Evolutionary conservation across 2,888 invertebrate species (phyloP).

Genomic region (Suillia variegata): DNA sequence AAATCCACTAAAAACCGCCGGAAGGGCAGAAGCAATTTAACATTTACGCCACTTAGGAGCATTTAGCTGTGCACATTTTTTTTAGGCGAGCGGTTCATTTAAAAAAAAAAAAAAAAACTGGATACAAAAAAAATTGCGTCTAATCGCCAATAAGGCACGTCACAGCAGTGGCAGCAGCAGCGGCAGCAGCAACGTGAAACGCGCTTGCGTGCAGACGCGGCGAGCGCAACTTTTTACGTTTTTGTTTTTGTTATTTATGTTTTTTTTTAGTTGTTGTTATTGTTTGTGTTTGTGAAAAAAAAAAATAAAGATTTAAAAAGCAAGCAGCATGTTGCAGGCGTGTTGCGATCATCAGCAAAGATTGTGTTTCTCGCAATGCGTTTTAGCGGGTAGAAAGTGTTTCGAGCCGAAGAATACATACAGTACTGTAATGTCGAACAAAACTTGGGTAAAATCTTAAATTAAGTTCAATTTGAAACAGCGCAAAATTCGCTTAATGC

Average conservation of each 20-base stretch:
- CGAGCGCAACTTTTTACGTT: neutral
- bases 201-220: conserved; percentile 21
- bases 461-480: too few relatives aligned
- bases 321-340: neutral
- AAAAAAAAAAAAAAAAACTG: conserved; percentile 24
- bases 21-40: conserved; percentile 38
- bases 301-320: too few relatives aligned
- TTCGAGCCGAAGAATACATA: too few relatives aligned
- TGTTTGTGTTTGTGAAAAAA: too few relatives aligned
- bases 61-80: conserved; percentile 35
- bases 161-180: neutral
- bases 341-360: neutral
- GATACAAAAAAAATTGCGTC: conserved; percentile 15
- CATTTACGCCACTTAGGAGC: conserved; percentile 46
- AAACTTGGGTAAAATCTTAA: too few relatives aligned
- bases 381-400: neutral
- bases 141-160: conserved; percentile 12
- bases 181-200: conserved; percentile 3
- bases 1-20: neutral
- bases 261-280: neutral
- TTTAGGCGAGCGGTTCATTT: neutral
- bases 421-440: too few relatives aligned
- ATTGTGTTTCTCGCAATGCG: conserved; percentile 1
- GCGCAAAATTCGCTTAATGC: too few relatives aligned
- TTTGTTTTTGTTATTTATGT: neutral